Percentiles rank a stretch among this genome's conserved stretches.
phyloP scores from a whole-genome alignment of 2,113 vertebrate genomes.

The Dolichotis patagonum region DNA sequence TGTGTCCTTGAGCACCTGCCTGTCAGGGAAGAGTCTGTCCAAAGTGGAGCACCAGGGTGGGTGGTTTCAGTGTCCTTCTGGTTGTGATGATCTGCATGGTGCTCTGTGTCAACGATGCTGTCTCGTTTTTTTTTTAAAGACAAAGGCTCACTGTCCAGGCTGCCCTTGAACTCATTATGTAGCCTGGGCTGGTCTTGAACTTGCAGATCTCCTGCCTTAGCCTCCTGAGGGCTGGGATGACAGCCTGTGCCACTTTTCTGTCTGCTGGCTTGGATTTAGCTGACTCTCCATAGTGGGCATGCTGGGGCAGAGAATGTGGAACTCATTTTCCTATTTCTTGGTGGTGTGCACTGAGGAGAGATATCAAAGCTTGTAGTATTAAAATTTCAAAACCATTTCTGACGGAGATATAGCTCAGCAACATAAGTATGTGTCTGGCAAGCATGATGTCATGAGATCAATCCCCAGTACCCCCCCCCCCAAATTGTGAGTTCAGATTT shows the following conservation, averaged over 20 bases:
- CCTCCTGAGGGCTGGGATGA: neutral
- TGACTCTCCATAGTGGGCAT: neutral
- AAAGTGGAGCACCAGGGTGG: neutral
- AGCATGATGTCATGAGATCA: no score
- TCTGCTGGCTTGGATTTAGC: neutral
- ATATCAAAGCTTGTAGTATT: neutral
- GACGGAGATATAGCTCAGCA: no score
- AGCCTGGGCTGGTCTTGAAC: neutral
- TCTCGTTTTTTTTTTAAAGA: neutral
- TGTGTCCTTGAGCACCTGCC: neutral
- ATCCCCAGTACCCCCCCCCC: no score
- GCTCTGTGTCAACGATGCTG: fast-evolving
- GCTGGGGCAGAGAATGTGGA: neutral
- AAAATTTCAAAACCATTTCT: neutral
- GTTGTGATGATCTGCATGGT: neutral
- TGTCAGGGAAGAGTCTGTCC: neutral
- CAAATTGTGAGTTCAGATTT: neutral
- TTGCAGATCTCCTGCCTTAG: neutral
- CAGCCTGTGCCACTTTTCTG: neutral
- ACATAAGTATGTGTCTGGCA: no score
- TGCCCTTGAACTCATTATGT: neutral
- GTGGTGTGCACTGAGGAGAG: neutral
- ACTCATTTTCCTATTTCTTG: neutral
- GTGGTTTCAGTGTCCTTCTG: neutral
- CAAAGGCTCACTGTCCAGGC: neutral